Evolutionary conservation across 2,888 invertebrate genomes (phyloP).

Genomic region (Myopa testacea): DNA sequence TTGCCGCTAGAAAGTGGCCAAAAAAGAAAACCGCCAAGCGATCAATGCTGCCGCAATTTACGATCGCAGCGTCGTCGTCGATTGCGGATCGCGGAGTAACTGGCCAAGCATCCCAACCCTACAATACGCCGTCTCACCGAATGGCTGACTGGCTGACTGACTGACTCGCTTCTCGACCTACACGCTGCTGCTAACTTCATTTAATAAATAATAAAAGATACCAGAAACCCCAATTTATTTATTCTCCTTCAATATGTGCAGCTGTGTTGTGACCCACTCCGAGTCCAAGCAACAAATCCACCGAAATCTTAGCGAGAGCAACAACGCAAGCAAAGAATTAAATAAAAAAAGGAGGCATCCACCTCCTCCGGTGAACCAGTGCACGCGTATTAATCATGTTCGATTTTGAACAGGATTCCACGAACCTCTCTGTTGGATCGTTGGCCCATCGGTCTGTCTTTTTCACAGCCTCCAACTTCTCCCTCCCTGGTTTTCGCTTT

Average conservation of each 20-base stretch:
- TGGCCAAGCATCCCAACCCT: background rate
- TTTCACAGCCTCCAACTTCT: background rate
- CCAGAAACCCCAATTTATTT: conserved; percentile 22
- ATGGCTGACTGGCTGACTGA: background rate
- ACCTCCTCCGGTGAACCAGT: background rate
- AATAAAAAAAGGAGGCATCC: background rate
- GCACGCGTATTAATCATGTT: background rate
- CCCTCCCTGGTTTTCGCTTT: background rate
- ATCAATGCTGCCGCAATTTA: conserved; percentile 13
- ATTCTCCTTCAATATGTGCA: conserved; percentile 35
- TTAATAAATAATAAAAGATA: conserved; percentile 27
- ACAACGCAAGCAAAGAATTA: background rate
- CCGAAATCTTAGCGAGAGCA: background rate
- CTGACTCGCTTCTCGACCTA: background rate
- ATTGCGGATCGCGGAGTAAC: background rate
- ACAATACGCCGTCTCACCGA: background rate
- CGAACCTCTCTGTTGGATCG: background rate
- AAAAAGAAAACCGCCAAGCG: conserved; percentile 5
- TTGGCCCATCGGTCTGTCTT: background rate
- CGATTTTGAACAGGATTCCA: background rate
- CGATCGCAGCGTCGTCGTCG: background rate
- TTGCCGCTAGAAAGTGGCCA: background rate
- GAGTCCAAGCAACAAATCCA: conserved; percentile 19
- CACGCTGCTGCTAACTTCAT: conserved; percentile 12
- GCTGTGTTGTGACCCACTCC: conserved; percentile 51